Percentiles rank a stretch among this genome's conserved stretches.
phyloP scores from a whole-genome alignment of 2,113 vertebrate species.

The Acinonyx jubatus region DNA sequence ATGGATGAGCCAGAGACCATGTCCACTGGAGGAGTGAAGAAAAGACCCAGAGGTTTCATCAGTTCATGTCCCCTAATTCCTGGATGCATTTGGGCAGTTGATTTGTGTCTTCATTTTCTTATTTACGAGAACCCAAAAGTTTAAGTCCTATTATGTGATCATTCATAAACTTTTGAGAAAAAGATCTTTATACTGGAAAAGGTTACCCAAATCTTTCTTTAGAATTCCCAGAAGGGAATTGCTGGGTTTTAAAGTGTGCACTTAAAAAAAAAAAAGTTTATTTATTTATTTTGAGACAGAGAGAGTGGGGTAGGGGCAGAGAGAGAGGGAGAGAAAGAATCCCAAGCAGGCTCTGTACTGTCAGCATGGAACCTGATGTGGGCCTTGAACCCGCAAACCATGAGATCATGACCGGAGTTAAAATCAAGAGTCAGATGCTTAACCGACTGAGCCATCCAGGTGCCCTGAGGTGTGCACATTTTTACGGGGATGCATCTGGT shows the following conservation, averaged over 20 bases:
- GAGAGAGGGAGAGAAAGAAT: too few species aligned
- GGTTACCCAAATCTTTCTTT: not conserved
- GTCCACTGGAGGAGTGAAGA: not conserved
- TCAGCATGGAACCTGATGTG: too few species aligned
- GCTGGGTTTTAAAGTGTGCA: not conserved
- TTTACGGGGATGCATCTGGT: not conserved
- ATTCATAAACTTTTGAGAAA: constrained; percentile 14
- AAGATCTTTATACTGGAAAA: not conserved
- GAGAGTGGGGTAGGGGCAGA: too few species aligned
- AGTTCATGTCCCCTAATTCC: not conserved
- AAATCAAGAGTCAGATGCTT: too few species aligned
- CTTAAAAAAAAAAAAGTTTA: too few species aligned
- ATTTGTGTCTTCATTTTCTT: constrained; percentile 21
- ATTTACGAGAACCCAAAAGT: not conserved
- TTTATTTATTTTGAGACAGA: too few species aligned
- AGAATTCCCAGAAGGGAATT: not conserved
- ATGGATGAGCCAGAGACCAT: not conserved
- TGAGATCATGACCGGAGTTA: too few species aligned
- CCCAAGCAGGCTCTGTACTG: too few species aligned
- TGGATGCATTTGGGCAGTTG: not conserved
- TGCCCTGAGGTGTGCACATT: not conserved
- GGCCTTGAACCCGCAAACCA: too few species aligned
- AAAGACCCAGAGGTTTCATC: not conserved
- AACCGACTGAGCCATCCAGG: too few species aligned
- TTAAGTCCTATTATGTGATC: not conserved